Evolutionary conservation across 2,113 vertebrate species (phyloP).

Genomic region (Anas platyrhynchos): DNA sequence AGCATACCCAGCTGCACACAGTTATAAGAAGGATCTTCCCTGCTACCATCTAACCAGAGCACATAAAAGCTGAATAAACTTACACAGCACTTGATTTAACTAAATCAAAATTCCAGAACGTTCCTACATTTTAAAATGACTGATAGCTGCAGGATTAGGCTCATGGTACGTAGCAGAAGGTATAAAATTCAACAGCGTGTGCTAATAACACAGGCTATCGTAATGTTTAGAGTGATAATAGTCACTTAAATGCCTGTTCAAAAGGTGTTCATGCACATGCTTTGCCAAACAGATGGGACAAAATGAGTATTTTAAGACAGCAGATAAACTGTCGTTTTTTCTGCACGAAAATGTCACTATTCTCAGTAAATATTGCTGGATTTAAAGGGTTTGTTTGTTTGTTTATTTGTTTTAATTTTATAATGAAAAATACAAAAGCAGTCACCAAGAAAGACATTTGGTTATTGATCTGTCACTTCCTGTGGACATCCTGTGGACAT

Average conservation of each 20-base stretch:
- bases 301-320: not conserved
- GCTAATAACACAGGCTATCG: not conserved
- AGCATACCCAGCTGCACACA: not conserved
- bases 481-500: rapidly evolving
- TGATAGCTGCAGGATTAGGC: not conserved
- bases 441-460: not conserved
- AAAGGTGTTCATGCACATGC: not conserved
- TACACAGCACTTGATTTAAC: not conserved
- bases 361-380: not conserved
- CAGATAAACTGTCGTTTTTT: not conserved
- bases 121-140: not conserved
- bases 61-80: not conserved
- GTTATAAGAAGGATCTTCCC: not conserved
- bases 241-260: not conserved
- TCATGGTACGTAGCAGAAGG: not conserved
- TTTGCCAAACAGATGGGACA: not conserved
- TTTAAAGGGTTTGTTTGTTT: not conserved
- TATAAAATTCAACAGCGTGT: not conserved
- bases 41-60: not conserved
- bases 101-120: not conserved
- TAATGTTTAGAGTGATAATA: not conserved
- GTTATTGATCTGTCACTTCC: not conserved
- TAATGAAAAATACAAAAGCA: not conserved
- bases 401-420: not conserved
- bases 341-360: not conserved